Evolutionary conservation across 2,797 vertebrate genomes (phyloP).

Genomic region (Rhinoraja longicauda): DNA sequence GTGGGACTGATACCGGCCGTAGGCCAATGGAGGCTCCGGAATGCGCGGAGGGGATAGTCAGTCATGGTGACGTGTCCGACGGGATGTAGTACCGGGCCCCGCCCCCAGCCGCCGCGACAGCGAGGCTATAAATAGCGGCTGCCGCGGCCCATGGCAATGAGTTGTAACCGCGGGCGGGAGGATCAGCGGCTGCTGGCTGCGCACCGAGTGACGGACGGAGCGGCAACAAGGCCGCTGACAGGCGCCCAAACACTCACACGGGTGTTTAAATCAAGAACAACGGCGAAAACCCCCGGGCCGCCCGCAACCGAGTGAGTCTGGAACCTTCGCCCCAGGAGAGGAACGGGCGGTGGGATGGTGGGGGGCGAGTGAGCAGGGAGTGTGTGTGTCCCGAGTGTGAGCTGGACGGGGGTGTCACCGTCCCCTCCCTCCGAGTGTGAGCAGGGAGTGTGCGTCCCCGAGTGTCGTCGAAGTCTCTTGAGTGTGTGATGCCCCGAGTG

Average conservation of each 20-base stretch:
- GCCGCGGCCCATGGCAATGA: constrained; percentile 64
- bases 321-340: neutral
- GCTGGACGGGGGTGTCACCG: too few relatives aligned
- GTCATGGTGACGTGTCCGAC: constrained; percentile 61
- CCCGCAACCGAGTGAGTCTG: constrained; percentile 14
- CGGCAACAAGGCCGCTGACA: too few relatives aligned
- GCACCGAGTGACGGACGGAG: neutral
- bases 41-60: constrained; percentile 46
- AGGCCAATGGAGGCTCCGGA: constrained; percentile 43
- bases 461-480: too few relatives aligned
- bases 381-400: too few relatives aligned
- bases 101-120: constrained; percentile 58
- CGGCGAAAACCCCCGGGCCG: neutral
- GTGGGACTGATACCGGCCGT: constrained; percentile 43
- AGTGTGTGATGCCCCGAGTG: too few relatives aligned
- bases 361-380: too few relatives aligned
- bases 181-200: constrained; percentile 15
- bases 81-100: constrained; percentile 48
- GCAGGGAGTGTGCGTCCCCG: too few relatives aligned
- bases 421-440: too few relatives aligned
- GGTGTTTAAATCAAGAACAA: too few relatives aligned
- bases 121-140: constrained; percentile 62
- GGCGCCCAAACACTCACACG: too few relatives aligned
- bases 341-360: too few relatives aligned
- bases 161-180: constrained; percentile 71